Percentiles rank a stretch among this genome's conserved stretches.
Evolutionary conservation across 2,888 invertebrate genomes (phyloP).

Genomic region (Hoplodrina blanda): DNA sequence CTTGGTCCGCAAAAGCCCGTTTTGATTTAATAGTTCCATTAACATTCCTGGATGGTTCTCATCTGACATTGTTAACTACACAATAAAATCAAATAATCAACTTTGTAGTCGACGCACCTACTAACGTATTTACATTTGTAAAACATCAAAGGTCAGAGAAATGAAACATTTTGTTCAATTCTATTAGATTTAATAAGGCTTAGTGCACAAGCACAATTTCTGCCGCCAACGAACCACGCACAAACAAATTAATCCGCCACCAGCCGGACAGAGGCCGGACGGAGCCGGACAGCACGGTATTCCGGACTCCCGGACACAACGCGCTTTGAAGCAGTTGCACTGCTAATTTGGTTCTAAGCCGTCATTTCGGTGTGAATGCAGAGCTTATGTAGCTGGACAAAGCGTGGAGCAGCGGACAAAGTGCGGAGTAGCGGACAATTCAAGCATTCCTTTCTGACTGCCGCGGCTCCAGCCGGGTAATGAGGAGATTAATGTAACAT

Average conservation of each 20-base stretch:
- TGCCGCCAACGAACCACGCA: slow-evolving; percentile 43
- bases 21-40: slow-evolving; percentile 16
- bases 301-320: slow-evolving; percentile 31
- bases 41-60: slow-evolving; percentile 8
- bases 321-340: slow-evolving; percentile 43
- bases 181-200: slow-evolving; percentile 49
- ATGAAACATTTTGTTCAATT: slow-evolving; percentile 22
- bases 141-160: background rate
- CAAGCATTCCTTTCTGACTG: slow-evolving; percentile 7
- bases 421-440: background rate
- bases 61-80: slow-evolving; percentile 1
- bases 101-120: background rate
- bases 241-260: slow-evolving; percentile 47
- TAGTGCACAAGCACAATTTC: slow-evolving; percentile 30
- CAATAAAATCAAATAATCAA: slow-evolving; percentile 26
- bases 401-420: background rate
- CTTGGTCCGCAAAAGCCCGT: background rate
- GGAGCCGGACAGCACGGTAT: slow-evolving; percentile 19
- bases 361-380: slow-evolving; percentile 40
- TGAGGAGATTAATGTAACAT: slow-evolving; percentile 19
- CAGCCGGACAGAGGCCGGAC: slow-evolving; percentile 28
- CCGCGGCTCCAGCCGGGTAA: background rate
- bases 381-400: slow-evolving; percentile 8
- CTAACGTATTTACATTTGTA: background rate
- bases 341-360: slow-evolving; percentile 51